Evolutionary conservation across 2,888 invertebrate species (phyloP), one percentile per base, ranked within the genome.

Genomic region (Psylliodes chrysocephalus): DNA sequence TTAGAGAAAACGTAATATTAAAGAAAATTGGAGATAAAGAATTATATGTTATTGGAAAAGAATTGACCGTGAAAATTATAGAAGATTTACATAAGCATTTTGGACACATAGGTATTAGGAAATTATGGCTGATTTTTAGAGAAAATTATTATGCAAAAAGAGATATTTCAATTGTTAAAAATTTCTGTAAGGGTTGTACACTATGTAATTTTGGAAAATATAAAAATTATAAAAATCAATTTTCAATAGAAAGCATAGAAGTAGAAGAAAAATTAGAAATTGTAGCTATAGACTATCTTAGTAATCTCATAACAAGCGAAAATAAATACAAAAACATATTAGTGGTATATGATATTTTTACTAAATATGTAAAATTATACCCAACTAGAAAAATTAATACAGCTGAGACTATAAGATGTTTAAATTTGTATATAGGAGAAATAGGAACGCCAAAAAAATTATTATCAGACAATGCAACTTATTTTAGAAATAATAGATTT

Each of bases 91-190:
- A 55, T 15, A 42, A 3, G 8, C 25, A 40, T 25, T 55, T 40
- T 55, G 55, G 42, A 15, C 56, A 56, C 15, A 33, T 44, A 30
- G 46, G 56, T n/a, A 18, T 22, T 4, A 22, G 78, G 73, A 62
- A 38, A 40, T 7, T 15, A 14, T 40, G 40, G 40, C 7, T 40
- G 1, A 35, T 35, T 35, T 35, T 35, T 14, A 35, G 35, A 8
- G 35, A 35, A n/a, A n/a, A n/a, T n/a, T n/a, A n/a, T n/a, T n/a
- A n/a, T n/a, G n/a, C n/a, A n/a, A n/a, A n/a, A n/a, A n/a, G 14
- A 4, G 22, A 22, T 22, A 22, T 22, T 22, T 22, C 22, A 22
- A 6, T 6, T 22, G 22, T 22, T 22, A 22, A 22, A 6, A 6
- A 22, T 4, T 22, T 22, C 3, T 22, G 22, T 22, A 22, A 22